Evolutionary conservation across 2,113 vertebrate genomes (phyloP), one percentile per base, ranked within the genome.

Genomic region (Pantherophis guttatus): DNA sequence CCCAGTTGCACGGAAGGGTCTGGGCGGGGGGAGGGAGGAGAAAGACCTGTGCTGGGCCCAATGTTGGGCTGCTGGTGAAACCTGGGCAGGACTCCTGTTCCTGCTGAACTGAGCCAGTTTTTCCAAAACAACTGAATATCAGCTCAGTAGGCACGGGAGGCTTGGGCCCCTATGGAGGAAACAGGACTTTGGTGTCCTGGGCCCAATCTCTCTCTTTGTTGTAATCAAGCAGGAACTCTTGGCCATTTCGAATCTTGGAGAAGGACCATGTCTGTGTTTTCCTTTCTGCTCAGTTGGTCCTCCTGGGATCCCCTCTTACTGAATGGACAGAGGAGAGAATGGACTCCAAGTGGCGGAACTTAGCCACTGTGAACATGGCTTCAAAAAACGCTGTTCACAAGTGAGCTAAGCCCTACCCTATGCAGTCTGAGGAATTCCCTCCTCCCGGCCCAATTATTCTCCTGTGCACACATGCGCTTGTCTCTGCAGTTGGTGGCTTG

Each of bases 141-240:
- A 99, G 98, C 98, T 98, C 98, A 99, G 98, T 98, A 99, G 98
- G 98, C 98, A 98, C 98, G 94, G 98, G 98, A 98, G 98, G 98
- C 98, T 23, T 44, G 96, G 95, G 97, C 96, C 98, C 90, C 87
- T 44, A 21, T 1, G 23, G 15, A 54, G 48, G 55, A 26, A 39
- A 15, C 75, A 21, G 23, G 44, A 58, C 11, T 26, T 19, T 15
- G n/a, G 6, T 15, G n/a, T 33, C 70, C n/a, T 19, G n/a, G 15
- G 15, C 33, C n/a, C 70, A 19, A 33, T 39, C 33, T 33, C 70
- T 81, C 33, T 81, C 33, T 81, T 81, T 1, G 0, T 1, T 44
- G 33, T 9, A 21, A 21, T 21, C 75, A 81, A 44, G 33, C 17
- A 75, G 65, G n/a, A 75, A 75, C 65, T 75, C n/a, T 75, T 15